A percentile compares a stretch with the other conserved stretches of the same genome.
Conservation (phyloP, 1,140 invertebrate species). For the Drosophila funebris region DNA sequence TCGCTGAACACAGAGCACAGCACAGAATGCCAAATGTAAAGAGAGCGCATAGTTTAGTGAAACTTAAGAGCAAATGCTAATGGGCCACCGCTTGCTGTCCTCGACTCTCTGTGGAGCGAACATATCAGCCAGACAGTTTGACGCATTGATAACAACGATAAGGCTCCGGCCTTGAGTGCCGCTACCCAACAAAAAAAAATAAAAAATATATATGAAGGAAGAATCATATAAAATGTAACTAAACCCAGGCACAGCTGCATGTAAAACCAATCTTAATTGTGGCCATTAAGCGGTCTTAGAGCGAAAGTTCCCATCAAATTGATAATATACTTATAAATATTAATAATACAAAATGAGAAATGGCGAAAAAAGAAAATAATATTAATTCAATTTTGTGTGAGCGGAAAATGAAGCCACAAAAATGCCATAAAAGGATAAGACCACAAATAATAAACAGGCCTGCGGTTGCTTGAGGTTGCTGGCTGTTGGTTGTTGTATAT, state of each 20-base stretch:
- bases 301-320: slow-evolving; percentile 37
- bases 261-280: slow-evolving; percentile 57
- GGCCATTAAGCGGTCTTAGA: slow-evolving; percentile 45
- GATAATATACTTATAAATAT: slow-evolving; percentile 45
- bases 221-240: not conserved
- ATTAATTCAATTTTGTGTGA: slow-evolving; percentile 41
- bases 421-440: slow-evolving; percentile 47
- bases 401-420: slow-evolving; percentile 65
- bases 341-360: slow-evolving; percentile 36
- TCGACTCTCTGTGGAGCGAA: slow-evolving; percentile 3
- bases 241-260: slow-evolving; percentile 41
- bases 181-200: not conserved
- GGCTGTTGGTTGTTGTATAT: not conserved
- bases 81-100: slow-evolving; percentile 11
- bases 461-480: slow-evolving; percentile 17
- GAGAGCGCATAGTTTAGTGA: not conserved
- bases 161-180: slow-evolving; percentile 30
- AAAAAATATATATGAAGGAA: not conserved
- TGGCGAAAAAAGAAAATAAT: slow-evolving; percentile 21
- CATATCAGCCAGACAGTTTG: slow-evolving; percentile 15
- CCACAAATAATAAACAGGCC: slow-evolving; percentile 41
- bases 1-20: not conserved
- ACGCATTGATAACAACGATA: slow-evolving; percentile 67
- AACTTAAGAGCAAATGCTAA: slow-evolving; percentile 22
- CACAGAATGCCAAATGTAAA: not conserved